Base-by-base conservation (phyloP, 1,140 invertebrate genomes). In the Ctenoplectra terminalis region DNA sequence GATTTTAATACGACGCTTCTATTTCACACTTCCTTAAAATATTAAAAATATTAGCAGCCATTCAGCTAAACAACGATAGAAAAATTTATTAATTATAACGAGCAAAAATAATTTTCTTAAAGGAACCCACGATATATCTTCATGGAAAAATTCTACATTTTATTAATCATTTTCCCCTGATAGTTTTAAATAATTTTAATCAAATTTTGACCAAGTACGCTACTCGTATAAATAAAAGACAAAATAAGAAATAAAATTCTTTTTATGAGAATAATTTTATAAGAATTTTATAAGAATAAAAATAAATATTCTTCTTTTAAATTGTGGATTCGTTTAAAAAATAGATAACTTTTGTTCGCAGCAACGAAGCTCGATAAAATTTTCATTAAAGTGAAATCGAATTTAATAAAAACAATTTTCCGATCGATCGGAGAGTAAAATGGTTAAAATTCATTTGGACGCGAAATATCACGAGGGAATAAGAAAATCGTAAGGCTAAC, bases 41-140 rank as follows among this genome's bases (percentile, higher is more conserved):
- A 71, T 54, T 37, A 71, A 71, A n/a, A 46, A 46, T 29, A 29
- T 52, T 37, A 71, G 31, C 48, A 50, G 23, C 50, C 29, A 46
- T 40, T 67, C 40, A 46, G 40, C 64, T 26, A 67, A 71, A 48
- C 48, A 71, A 71, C 48, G 31, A 71, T 71, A 54, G 31, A 71
- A 71, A 54, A 71, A 71, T 54, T 56, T 4, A 26, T 71, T n/a
- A 6, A 13, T 29, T 26, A n/a, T 26, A 26, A 71, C 50, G 0
- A 71, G 54, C 26, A 52, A 34, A 40, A 8, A 40, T 40, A 3
- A 7, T 26, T 8, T 11, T 29, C 9, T 56, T 11, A 64, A 15
- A n/a, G 48, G 15, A 50, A 17, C n/a, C n/a, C n/a, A n/a, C n/a
- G n/a, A n/a, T n/a, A n/a, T n/a, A n/a, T n/a, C n/a, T n/a, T n/a